These are phyloP conservation scores for Sphenopsis melanotis DNA, from an alignment of 2,797 vertebrate genomes.

Conservation along the genomic window DNA sequence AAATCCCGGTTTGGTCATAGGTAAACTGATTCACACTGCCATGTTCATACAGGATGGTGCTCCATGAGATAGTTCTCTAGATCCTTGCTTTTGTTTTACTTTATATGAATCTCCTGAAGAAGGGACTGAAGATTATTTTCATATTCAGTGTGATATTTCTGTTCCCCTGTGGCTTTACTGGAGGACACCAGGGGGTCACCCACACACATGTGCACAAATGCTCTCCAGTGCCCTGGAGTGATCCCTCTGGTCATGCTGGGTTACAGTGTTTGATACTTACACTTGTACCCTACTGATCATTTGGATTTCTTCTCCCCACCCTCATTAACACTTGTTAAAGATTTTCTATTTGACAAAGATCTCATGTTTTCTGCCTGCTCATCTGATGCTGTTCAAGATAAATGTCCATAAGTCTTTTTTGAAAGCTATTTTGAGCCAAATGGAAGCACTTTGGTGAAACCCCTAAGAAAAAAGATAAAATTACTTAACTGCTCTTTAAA, in stretches of 20 bases:
- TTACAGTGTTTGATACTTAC: not conserved
- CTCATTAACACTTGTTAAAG: not conserved
- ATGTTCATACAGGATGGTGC: not conserved
- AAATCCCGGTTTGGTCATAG: not conserved
- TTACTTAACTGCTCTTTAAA: not conserved
- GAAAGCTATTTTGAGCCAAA: not conserved
- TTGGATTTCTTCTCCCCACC: not conserved
- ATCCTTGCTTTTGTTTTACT: not conserved
- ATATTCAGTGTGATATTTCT: not conserved
- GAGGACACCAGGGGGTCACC: not conserved
- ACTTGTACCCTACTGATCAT: not conserved
- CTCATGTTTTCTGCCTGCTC: not conserved
- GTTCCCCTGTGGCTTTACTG: not conserved
- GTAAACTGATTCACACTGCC: not conserved
- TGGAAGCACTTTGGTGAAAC: not conserved
- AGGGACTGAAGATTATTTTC: not conserved
- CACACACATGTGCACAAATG: not conserved
- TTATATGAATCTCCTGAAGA: not conserved
- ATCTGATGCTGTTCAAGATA: not conserved
- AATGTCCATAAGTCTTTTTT: not conserved
- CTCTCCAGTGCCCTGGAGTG: not conserved
- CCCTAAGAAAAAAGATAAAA: not conserved
- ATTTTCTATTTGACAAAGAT: not conserved
- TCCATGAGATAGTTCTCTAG: not conserved
- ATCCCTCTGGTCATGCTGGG: not conserved